Conservation (phyloP, 2,888 invertebrate genomes). For the Syritta pipiens region DNA sequence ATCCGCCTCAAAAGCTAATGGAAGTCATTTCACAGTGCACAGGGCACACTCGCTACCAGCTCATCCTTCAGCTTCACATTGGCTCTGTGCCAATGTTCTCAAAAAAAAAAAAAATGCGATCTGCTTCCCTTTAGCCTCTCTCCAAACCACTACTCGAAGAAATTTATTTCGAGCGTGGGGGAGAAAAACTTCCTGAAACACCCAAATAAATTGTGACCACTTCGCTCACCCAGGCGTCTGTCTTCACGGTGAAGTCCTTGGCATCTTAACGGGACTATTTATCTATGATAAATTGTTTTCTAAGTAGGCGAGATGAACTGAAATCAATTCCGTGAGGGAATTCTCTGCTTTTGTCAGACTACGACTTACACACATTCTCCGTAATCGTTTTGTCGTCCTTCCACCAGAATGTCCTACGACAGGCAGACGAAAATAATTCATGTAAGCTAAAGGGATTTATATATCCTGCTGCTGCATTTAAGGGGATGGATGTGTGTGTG, state of each 20-base stretch:
- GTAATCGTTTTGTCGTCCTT: constrained; percentile 61
- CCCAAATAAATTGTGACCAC: constrained; percentile 61
- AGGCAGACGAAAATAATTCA: constrained; percentile 52
- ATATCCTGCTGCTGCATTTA: no score
- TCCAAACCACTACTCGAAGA: no score
- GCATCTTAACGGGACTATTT: constrained; percentile 67
- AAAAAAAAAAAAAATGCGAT: neutral
- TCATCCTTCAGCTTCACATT: constrained; percentile 15
- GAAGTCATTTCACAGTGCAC: constrained; percentile 52
- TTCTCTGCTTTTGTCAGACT: constrained; percentile 65
- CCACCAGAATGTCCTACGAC: constrained; percentile 45
- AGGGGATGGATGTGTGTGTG: no score
- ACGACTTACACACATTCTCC: constrained; percentile 41
- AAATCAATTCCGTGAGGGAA: constrained; percentile 65
- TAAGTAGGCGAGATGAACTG: constrained; percentile 69
- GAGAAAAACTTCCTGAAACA: no score
- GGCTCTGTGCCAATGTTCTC: neutral
- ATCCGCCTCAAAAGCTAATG: constrained; percentile 25
- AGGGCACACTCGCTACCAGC: constrained; percentile 39
- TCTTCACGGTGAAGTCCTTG: constrained; percentile 40
- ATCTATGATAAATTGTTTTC: constrained; percentile 68
- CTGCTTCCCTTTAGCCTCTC: no score
- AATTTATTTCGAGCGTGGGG: constrained; percentile 42
- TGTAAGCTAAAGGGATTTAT: constrained; percentile 50
- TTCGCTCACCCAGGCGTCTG: neutral